These are phyloP conservation scores for Poeciliopsis infans DNA, from an alignment of 2,797 vertebrate species.

Conservation along the genomic window DNA sequence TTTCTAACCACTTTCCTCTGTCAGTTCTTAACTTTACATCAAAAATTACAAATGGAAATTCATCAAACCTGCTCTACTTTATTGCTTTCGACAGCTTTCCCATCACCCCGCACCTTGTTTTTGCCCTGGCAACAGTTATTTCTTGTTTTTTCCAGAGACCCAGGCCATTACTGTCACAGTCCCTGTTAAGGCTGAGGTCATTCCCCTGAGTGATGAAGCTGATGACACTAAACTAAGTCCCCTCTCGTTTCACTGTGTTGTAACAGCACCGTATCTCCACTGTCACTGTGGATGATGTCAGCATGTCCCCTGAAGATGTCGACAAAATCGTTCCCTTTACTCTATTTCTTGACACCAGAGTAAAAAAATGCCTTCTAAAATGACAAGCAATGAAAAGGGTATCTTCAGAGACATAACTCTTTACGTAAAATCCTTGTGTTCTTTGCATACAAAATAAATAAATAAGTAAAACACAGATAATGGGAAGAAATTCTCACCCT, in stretches of 20 bases:
- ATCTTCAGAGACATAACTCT: background rate
- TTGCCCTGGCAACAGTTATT: conserved; percentile 8
- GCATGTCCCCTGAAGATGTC: conserved; percentile 53
- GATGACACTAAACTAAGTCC: conserved; percentile 51
- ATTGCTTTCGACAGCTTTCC: conserved; percentile 41
- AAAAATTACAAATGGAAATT: conserved; percentile 24
- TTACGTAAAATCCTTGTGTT: background rate
- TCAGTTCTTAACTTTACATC: conserved; percentile 32
- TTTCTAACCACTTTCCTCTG: conserved; percentile 7
- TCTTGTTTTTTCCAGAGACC: conserved; percentile 23
- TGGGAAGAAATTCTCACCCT: background rate
- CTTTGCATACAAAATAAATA: background rate
- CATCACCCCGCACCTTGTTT: conserved; percentile 25
- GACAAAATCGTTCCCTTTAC: conserved; percentile 23
- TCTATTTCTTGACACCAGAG: conserved; percentile 20
- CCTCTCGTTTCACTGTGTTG: conserved; percentile 29
- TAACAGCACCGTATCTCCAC: conserved; percentile 62
- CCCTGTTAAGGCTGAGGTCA: conserved; percentile 55
- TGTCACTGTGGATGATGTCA: conserved; percentile 64
- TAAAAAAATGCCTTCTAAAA: conserved; percentile 19
- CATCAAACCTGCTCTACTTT: conserved; percentile 29
- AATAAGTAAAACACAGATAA: background rate
- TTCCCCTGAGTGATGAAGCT: conserved; percentile 50
- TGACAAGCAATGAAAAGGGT: background rate
- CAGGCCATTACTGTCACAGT: conserved; percentile 64